Evolutionary conservation across 2,888 invertebrate genomes (phyloP), one percentile per base, ranked within the genome.

Genomic region (Spilosoma lubricipeda): DNA sequence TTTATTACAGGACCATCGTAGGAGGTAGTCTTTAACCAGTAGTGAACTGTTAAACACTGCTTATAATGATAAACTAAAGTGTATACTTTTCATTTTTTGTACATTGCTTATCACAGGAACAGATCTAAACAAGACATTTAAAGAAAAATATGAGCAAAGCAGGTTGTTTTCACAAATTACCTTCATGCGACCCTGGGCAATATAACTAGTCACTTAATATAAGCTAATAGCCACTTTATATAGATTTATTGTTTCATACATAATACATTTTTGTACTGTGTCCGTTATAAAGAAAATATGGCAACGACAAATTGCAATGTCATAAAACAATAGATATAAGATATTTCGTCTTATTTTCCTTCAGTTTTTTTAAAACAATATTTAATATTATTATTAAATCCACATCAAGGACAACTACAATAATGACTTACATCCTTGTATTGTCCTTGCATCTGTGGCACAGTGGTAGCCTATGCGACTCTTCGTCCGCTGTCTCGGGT

Each of bases 201-300:
- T 74, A 73, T 72, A 77, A 73, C 73, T 72, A 72, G 76, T 77
- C 77, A 76, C 76, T 81, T 77, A 80, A 74, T 81, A 79, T 74
- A 75, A 80, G 80, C 69, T 82, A 82, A 81, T 81, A 76, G 80
- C 83, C 82, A 83, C 77, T 82, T 82, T 82, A 75, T 81, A 83
- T 76, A 77, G 77, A 82, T 83, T 82, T 82, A 82, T 83, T 74
- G 80, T 80, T 76, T 77, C 81, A 82, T 82, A 83, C 80, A 82
- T 82, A 76, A 81, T 83, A 76, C 70, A 82, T 83, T 66, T 70
- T 72, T 67, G 68, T 48, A 36, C 65, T 72, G 72, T 67, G 66
- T 77, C 72, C 71, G 74, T 64, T 77, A 65, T 75, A 27, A 66
- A 67, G 69, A 64, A 70, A 56, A 67, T 27, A 67, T 67, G 18